These are phyloP conservation scores for Sitophilus oryzae DNA, from an alignment of 1,140 invertebrate species.

Conservation along the genomic window DNA sequence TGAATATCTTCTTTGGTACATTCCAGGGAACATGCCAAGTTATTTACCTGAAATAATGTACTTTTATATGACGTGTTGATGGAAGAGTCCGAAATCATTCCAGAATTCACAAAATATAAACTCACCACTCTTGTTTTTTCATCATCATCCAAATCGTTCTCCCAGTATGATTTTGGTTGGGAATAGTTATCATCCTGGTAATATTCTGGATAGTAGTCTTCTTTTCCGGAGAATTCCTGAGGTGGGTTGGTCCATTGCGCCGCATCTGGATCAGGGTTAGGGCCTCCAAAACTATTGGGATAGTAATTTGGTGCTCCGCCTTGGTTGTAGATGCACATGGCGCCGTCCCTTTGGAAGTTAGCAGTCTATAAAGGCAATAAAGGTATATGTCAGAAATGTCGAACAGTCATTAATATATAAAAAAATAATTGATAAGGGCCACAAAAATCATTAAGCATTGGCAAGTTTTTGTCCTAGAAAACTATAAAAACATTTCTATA, in stretches of 20 bases:
- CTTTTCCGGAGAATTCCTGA: slow-evolving; percentile 52
- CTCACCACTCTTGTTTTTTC: slow-evolving; percentile 65
- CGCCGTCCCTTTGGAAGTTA: slow-evolving; percentile 80
- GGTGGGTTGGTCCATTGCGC: slow-evolving; percentile 47
- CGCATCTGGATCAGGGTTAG: slow-evolving; percentile 49
- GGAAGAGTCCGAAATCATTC: too few relatives aligned
- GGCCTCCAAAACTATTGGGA: slow-evolving; percentile 82
- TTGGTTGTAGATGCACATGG: slow-evolving; percentile 54
- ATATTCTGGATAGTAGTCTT: slow-evolving; percentile 59
- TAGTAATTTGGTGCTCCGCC: slow-evolving; percentile 79
- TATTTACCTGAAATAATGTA: slow-evolving; percentile 45
- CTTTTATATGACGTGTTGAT: too few relatives aligned
- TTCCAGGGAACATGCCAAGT: slow-evolving; percentile 73
- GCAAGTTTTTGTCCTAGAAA: too few relatives aligned
- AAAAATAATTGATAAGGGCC: too few relatives aligned
- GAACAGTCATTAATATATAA: too few relatives aligned
- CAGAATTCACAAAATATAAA: too few relatives aligned
- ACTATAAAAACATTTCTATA: too few relatives aligned
- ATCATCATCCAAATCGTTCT: slow-evolving; percentile 66
- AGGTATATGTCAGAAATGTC: too few relatives aligned
- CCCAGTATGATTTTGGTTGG: slow-evolving; percentile 79
- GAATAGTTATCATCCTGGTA: slow-evolving; percentile 86
- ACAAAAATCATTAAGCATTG: too few relatives aligned
- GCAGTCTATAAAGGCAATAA: too few relatives aligned
- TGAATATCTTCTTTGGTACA: slow-evolving; percentile 52